These are phyloP conservation scores for Onychomys torridus DNA, from an alignment of 2,797 vertebrate species.

Conservation along the genomic window DNA sequence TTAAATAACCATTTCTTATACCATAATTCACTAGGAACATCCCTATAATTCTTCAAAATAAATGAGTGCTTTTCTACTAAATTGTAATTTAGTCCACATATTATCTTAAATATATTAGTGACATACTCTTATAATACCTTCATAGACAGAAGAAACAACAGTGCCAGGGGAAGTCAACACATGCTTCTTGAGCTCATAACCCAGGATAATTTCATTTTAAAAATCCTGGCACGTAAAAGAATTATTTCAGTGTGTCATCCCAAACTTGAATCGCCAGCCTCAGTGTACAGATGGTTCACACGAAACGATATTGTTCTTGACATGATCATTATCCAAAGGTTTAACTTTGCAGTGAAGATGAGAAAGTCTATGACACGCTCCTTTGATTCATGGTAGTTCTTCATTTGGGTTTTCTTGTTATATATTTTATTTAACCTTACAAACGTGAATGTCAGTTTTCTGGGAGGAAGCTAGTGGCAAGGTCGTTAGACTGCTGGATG, in stretches of 20 bases:
- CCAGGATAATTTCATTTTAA: slow-evolving; percentile 64
- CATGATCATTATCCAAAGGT: slow-evolving; percentile 80
- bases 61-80: not conserved
- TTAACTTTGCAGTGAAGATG: slow-evolving; percentile 79
- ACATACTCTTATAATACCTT: slow-evolving; percentile 49
- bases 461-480: slow-evolving; percentile 83
- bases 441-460: slow-evolving; percentile 84
- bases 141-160: slow-evolving; percentile 16
- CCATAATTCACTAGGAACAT: not conserved
- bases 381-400: slow-evolving; percentile 75
- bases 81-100: not conserved
- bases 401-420: slow-evolving; percentile 70
- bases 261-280: slow-evolving; percentile 70
- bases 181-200: slow-evolving; percentile 67
- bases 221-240: slow-evolving; percentile 38
- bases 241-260: slow-evolving; percentile 77
- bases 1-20: not conserved
- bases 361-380: slow-evolving; percentile 74
- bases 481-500: slow-evolving; percentile 79
- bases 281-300: slow-evolving; percentile 73
- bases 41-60: not conserved
- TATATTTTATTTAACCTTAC: slow-evolving; percentile 85
- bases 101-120: not conserved
- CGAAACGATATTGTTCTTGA: slow-evolving; percentile 76
- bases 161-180: slow-evolving; percentile 50